Evolutionary conservation across 2,797 vertebrate species (phyloP).

Genomic region (Tangara arthus): DNA sequence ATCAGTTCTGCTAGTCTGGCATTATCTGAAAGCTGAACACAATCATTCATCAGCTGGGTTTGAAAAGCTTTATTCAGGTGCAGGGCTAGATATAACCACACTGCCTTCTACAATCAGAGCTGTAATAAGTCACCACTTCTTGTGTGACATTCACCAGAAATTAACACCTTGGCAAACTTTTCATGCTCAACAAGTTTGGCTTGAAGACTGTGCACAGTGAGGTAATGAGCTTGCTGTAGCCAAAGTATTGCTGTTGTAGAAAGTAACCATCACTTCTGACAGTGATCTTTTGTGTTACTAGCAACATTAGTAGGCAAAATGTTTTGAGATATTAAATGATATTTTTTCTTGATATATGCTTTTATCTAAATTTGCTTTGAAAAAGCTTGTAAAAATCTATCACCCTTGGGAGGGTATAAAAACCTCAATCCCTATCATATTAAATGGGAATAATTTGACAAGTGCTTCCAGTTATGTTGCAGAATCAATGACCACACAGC

Average conservation of each 20-base stretch:
- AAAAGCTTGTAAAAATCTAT: slow-evolving; percentile 43
- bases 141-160: background rate
- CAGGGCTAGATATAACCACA: background rate
- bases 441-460: slow-evolving; percentile 24
- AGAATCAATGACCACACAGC: slow-evolving; percentile 54
- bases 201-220: background rate
- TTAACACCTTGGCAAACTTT: background rate
- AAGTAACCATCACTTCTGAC: background rate
- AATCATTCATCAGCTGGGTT: background rate
- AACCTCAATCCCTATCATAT: background rate
- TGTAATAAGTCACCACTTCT: background rate
- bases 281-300: background rate
- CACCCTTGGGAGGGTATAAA: background rate
- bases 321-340: background rate
- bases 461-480: slow-evolving; percentile 23
- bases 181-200: fast-evolving
- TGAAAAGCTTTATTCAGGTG: background rate
- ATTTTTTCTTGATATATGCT: background rate
- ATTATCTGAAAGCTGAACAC: background rate
- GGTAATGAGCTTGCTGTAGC: background rate
- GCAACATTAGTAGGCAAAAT: background rate
- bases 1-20: background rate
- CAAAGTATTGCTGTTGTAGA: background rate
- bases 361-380: slow-evolving; percentile 54
- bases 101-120: background rate